These are phyloP conservation scores for Dissostichus mawsoni DNA, from an alignment of 2,113 vertebrate species.

Conservation along the genomic window DNA sequence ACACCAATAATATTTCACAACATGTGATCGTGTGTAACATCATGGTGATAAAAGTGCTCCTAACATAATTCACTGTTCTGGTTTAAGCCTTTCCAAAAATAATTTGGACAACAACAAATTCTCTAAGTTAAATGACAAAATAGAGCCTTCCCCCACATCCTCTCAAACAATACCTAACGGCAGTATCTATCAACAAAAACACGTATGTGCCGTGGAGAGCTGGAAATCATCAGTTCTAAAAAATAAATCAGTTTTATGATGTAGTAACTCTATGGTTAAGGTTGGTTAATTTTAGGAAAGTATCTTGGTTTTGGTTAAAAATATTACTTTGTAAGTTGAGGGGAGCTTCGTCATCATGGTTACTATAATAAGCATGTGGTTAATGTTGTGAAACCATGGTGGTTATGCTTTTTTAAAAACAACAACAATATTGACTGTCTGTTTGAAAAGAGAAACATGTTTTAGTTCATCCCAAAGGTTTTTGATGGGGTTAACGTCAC, in stretches of 20 bases:
- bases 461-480: background rate
- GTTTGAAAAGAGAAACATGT: background rate
- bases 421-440: background rate
- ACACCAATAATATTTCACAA: background rate
- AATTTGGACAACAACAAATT: background rate
- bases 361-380: background rate
- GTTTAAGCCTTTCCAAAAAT: background rate
- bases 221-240: background rate
- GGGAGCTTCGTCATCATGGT: background rate
- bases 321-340: background rate
- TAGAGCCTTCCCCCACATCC: background rate
- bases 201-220: background rate
- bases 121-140: background rate
- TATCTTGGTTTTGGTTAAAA: background rate
- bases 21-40: background rate
- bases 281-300: background rate
- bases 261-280: background rate
- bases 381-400: background rate
- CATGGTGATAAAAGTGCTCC: background rate
- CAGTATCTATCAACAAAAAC: background rate
- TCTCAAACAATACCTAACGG: background rate
- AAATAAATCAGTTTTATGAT: background rate
- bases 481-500: background rate
- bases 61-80: background rate
- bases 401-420: background rate